Conservation (phyloP, 2,113 vertebrate genomes). For the Aspidoscelis tigris region DNA sequence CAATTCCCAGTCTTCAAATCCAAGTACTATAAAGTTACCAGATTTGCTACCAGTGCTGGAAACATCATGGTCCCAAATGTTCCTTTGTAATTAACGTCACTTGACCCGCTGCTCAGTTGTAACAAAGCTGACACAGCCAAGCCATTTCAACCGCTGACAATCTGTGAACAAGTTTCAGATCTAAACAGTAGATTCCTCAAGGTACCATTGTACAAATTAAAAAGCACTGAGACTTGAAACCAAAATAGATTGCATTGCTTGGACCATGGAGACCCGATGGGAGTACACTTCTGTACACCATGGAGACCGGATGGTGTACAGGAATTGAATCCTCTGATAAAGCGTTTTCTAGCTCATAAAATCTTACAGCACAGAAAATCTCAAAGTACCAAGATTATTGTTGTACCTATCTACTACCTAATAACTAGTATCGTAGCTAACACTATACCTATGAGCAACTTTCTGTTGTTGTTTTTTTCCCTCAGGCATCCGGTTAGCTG, state of each 20-base stretch:
- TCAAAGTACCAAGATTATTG: too few species aligned
- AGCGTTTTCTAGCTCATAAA: not conserved
- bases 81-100: not conserved
- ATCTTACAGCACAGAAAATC: not conserved
- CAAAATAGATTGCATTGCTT: not conserved
- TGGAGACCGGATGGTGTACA: not conserved
- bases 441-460: too few species aligned
- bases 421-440: too few species aligned
- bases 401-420: too few species aligned
- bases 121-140: not conserved
- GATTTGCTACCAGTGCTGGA: not conserved
- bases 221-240: not conserved
- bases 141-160: slow-evolving; percentile 8
- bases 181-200: not conserved
- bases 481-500: too few species aligned
- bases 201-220: not conserved
- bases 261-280: not conserved
- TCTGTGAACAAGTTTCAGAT: not conserved
- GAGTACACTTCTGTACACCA: too few species aligned
- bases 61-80: not conserved
- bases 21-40: not conserved
- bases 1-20: too few species aligned
- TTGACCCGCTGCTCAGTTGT: not conserved
- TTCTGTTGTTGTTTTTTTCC: too few species aligned
- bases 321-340: not conserved